Conservation (phyloP, 2,797 vertebrate species). For the Acestrorhynchus altus region DNA sequence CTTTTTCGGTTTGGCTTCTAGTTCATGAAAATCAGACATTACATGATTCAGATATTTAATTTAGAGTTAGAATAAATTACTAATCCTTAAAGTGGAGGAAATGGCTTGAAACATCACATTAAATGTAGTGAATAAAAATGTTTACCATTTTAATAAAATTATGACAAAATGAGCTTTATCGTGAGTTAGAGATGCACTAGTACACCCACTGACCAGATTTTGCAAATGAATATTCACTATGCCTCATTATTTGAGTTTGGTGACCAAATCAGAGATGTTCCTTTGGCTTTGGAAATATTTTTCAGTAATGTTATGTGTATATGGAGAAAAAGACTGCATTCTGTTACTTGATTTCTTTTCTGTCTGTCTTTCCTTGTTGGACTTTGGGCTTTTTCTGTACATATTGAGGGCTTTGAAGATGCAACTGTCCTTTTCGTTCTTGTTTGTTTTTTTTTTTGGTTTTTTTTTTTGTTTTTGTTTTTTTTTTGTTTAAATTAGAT, state of each 20-base stretch:
- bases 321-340: constrained; percentile 76
- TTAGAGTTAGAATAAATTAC: no score
- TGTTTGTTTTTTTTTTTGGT: constrained; percentile 75
- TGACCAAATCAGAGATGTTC: constrained; percentile 84
- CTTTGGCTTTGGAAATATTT: constrained; percentile 79
- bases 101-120: no score
- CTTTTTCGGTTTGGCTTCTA: no score
- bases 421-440: constrained; percentile 76
- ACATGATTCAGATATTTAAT: no score
- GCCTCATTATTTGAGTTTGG: constrained; percentile 78
- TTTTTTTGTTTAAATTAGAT: constrained; percentile 79
- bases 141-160: no score
- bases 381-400: constrained; percentile 76
- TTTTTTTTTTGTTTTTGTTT: constrained; percentile 76
- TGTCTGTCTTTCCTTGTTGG: constrained; percentile 72
- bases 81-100: no score
- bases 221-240: constrained; percentile 66
- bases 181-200: no score
- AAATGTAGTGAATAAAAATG: no score
- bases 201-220: constrained; percentile 67
- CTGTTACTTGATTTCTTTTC: constrained; percentile 66
- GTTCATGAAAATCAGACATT: no score
- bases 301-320: constrained; percentile 80
- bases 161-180: no score
- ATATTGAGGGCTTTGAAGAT: constrained; percentile 84